phyloP scores from a whole-genome alignment of 2,113 vertebrate species.

The Ictidomys tridecemlineatus region DNA sequence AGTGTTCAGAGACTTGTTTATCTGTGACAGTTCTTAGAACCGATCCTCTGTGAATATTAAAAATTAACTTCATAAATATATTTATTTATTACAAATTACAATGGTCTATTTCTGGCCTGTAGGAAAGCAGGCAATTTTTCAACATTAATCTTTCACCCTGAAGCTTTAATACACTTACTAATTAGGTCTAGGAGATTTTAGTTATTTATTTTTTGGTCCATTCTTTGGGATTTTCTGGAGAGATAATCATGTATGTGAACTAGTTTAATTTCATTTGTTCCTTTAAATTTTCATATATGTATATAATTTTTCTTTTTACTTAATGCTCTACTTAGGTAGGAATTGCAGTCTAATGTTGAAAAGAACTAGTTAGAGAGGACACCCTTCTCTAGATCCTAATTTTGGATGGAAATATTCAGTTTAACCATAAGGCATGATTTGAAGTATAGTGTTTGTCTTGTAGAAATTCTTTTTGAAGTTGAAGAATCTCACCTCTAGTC shows the following conservation, averaged over 20 bases:
- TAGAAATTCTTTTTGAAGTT: no score
- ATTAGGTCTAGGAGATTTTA: background rate
- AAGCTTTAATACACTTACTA: background rate
- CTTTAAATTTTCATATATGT: background rate
- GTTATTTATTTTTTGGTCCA: background rate
- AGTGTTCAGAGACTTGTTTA: background rate
- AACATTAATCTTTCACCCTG: background rate
- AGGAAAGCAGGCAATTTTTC: background rate
- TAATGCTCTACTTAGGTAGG: background rate
- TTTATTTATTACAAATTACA: background rate
- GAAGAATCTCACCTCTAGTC: background rate
- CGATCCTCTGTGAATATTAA: background rate
- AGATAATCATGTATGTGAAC: background rate
- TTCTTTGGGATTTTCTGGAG: background rate
- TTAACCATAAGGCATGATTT: background rate
- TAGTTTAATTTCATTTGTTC: background rate
- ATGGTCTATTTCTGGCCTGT: background rate
- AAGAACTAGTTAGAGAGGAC: background rate
- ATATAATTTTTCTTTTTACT: background rate
- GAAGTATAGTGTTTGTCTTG: no score
- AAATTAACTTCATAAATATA: background rate
- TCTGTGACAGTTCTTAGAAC: background rate
- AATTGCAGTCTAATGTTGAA: background rate
- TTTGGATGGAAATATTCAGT: background rate
- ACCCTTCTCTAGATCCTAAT: background rate